Evolutionary conservation across 2,888 invertebrate genomes (phyloP), one percentile per base, ranked within the genome.

Genomic region (Drosophila mayaguana): DNA sequence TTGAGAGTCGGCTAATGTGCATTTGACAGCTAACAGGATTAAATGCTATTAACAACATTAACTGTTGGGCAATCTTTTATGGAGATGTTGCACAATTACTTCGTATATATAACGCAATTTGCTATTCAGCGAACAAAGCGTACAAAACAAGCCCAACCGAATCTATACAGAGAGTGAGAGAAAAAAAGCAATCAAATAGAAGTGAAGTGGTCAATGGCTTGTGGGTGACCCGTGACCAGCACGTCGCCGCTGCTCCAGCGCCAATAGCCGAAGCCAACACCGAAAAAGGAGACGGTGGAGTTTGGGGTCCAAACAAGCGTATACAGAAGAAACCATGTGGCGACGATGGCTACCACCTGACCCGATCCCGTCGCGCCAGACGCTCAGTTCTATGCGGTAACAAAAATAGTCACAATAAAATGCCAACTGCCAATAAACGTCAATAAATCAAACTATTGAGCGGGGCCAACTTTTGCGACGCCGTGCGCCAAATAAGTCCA

Each of bases 341-440:
- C 63, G 62, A 20, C 20, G 46, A 16, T 16, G n/a, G 28, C 4
- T 56, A 42, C 48, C 72, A 75, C 72, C 78, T 77, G 72, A 63
- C 32, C 51, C 18, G 55, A 43, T 36, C 28, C 22, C 38, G 43
- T 34, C 12, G 42, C 36, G 40, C 25, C 25, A 48, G 2, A 20
- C 14, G 34, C 14, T 36, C 7, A 9, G 42, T 45, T 34, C 53
- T 34, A 45, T 56, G 43, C 59, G 45, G 67, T 48, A 46, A 50
- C 51, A 50, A 61, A 76, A 84, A 74, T 72, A 75, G 85, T 84
- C 88, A 88, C 80, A 83, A 87, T 88, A 85, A 89, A 88, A 88
- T 89, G 88, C 80, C 90, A 89, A 84, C 76, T 89, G 83, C 88
- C 88, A 87, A 87, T 88, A 85, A 83, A 80, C 75, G 79, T 75